phyloP scores from a whole-genome alignment of 2,888 invertebrate species.

The Sisyra nigra region DNA sequence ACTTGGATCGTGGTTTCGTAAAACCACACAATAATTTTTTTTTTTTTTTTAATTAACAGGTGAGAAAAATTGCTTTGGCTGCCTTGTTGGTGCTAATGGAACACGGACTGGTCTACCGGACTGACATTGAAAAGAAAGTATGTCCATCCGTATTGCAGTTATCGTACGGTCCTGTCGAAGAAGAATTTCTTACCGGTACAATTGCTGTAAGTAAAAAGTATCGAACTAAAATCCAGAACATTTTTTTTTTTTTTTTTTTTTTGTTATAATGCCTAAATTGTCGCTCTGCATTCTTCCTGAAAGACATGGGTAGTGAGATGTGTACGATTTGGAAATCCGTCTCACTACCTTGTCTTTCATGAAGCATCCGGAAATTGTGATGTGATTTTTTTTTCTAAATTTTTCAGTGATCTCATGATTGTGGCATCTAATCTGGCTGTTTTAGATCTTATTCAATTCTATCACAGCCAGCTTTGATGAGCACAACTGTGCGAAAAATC shows the following conservation, averaged over 20 bases:
- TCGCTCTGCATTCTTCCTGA: conserved; percentile 45
- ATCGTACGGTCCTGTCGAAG: conserved; percentile 29
- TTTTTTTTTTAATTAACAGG: conserved; percentile 24
- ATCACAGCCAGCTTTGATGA: conserved; percentile 97
- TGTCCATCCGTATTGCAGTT: conserved; percentile 44
- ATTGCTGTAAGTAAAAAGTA: conserved; percentile 33
- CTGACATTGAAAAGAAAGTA: conserved; percentile 43
- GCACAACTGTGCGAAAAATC: conserved; percentile 43
- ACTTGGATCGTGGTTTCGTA: too few species aligned
- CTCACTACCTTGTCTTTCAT: conserved; percentile 99
- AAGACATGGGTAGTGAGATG: conserved; percentile 99
- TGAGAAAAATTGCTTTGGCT: conserved; percentile 45
- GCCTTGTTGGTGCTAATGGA: conserved; percentile 46
- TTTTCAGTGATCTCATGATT: conserved; percentile 27
- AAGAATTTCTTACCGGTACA: conserved; percentile 36
- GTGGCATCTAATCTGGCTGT: conserved; percentile 68
- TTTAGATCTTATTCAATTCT: conserved; percentile 48
- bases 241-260: background rate
- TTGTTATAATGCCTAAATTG: background rate
- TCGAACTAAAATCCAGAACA: too few species aligned
- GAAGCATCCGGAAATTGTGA: conserved; percentile 34
- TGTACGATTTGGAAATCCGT: conserved; percentile 42
- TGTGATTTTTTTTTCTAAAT: too few species aligned
- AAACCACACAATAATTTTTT: too few species aligned
- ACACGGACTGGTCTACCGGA: conserved; percentile 39